Conservation (phyloP, 1,140 invertebrate species). For the Achroia grisella region DNA sequence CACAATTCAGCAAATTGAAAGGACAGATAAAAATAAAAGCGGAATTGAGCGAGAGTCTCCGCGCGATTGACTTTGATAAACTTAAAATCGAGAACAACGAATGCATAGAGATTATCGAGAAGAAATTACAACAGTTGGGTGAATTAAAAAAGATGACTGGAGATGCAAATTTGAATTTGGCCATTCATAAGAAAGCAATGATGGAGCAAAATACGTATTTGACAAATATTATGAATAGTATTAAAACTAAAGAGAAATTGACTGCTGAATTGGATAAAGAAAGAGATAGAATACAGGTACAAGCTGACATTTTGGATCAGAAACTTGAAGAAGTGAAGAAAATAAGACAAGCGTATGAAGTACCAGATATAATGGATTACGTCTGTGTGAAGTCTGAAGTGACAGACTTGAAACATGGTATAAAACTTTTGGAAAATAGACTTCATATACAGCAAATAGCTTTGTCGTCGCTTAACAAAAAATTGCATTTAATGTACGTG, state of each 20-base stretch:
- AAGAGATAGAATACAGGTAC: conserved; percentile 30
- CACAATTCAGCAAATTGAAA: conserved; percentile 63
- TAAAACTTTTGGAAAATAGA: conserved; percentile 68
- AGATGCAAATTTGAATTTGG: conserved; percentile 64
- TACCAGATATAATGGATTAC: conserved; percentile 75
- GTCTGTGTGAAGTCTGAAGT: conserved; percentile 70
- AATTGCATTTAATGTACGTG: conserved; percentile 25
- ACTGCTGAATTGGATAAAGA: conserved; percentile 37
- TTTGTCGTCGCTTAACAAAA: conserved; percentile 40
- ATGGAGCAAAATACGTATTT: conserved; percentile 55
- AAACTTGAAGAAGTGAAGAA: conserved; percentile 44
- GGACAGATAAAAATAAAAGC: conserved; percentile 62
- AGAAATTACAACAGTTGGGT: conserved; percentile 57
- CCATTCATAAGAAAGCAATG: conserved; percentile 66
- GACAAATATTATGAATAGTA: conserved; percentile 37
- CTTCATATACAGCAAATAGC: conserved; percentile 65
- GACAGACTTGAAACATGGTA: conserved; percentile 58
- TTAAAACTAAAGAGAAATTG: conserved; percentile 33
- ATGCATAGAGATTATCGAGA: conserved; percentile 57
- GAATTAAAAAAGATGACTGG: conserved; percentile 71
- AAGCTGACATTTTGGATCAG: conserved; percentile 39
- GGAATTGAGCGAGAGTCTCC: conserved; percentile 65
- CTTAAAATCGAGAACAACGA: conserved; percentile 73
- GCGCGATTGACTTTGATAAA: conserved; percentile 74
- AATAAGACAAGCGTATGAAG: conserved; percentile 53